These are phyloP conservation scores for Drosophila neocordata DNA, from an alignment of 1,140 invertebrate genomes.

Conservation along the genomic window DNA sequence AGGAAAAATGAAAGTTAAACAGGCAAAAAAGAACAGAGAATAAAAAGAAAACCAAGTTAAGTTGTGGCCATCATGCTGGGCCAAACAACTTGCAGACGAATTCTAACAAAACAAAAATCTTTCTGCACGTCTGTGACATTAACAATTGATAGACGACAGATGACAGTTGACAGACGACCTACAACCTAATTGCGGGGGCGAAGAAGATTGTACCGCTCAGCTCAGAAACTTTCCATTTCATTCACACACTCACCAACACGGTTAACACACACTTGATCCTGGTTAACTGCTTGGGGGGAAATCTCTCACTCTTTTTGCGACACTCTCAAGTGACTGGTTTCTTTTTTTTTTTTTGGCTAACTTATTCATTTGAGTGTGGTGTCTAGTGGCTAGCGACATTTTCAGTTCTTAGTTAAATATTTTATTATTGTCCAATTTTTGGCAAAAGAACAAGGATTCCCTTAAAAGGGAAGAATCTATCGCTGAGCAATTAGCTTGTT, in stretches of 20 bases:
- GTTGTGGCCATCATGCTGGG: slow-evolving; percentile 24
- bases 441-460: not conserved
- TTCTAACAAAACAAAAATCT: slow-evolving; percentile 2
- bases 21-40: slow-evolving; percentile 44
- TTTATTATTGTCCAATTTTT: not conserved
- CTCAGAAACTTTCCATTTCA: slow-evolving; percentile 64
- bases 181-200: no score
- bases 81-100: slow-evolving; percentile 19
- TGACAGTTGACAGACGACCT: slow-evolving; percentile 9
- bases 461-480: not conserved
- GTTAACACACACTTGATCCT: slow-evolving; percentile 26
- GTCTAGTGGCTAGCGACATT: not conserved
- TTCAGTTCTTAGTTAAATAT: slow-evolving; percentile 10
- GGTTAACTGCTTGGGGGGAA: slow-evolving; percentile 28
- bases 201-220: slow-evolving; percentile 66
- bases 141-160: slow-evolving; percentile 73
- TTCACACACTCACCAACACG: slow-evolving; percentile 33
- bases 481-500: no score
- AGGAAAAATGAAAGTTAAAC: slow-evolving; percentile 69
- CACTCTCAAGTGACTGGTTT: slow-evolving; percentile 27
- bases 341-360: slow-evolving; percentile 14
- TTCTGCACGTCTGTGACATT: slow-evolving; percentile 70
- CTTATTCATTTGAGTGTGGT: not conserved
- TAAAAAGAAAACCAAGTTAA: slow-evolving; percentile 50
- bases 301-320: slow-evolving; percentile 20